Evolutionary conservation across 2,888 invertebrate genomes (phyloP), one percentile per base, ranked within the genome.

Genomic region (Unio pictorum): DNA sequence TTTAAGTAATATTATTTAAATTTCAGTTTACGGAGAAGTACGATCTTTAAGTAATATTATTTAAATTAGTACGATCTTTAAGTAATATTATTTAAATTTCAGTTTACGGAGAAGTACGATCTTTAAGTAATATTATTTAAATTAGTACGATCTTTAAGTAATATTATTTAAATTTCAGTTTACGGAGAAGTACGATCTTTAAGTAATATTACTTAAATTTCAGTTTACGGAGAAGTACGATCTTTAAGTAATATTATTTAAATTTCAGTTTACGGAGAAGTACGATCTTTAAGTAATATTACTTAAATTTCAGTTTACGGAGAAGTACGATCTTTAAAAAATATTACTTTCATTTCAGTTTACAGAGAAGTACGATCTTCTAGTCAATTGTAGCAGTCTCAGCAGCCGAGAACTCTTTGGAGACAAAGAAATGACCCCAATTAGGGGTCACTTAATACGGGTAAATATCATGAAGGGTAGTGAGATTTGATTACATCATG

Each of bases 341-440:
- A 34, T 34, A 34, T 34, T 34, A 34, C 34, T 6, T 34, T 20
- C 57, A 23, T 71, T 67, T 30, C 68, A 88, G 88, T 68, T 91
- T 80, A 81, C 82, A 81, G 81, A 80, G 5, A 69, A 81, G 18
- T 91, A 82, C 77, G 86, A 88, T 73, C 77, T 90, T 20, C 81
- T 91, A 54, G 86, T 91, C 23, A 91, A 91, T 76, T 91, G 91
- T 77, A 82, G 86, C 6, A 91, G 91, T 26, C 69, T 90, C n/a
- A 80, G 86, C 45, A 88, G 88, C 20, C 84, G 83, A 30, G 75
- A 85, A 20, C 77, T 91, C 60, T 80, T 88, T 26, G 81, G 86
- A 26, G 91, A 91, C 76, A 81, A 84, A 8, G 79, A 82, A 69
- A 68, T 90, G 65, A 79, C 77, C 20, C 87, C 89, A 20, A 80